Base-by-base conservation (phyloP, 2,113 vertebrate genomes). In the Myrmophylax atrothorax region DNA sequence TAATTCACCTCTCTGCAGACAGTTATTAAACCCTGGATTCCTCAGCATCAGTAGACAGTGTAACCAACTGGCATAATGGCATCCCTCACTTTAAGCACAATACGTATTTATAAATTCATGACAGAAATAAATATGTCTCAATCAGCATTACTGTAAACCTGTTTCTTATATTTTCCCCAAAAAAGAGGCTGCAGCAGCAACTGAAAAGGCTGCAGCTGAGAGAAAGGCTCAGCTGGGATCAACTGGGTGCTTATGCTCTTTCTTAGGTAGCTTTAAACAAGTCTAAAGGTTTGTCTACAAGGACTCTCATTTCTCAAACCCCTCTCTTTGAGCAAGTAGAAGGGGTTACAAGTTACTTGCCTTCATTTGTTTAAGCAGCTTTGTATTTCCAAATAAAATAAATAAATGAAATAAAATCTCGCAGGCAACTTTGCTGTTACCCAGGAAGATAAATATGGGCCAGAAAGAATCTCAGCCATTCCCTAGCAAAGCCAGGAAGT, bases 41-140 rank as follows among this genome's bases (percentile, higher is more conserved):
- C 47, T 69, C 76, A 44, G 64, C 18, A 62, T 29, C 50, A 81
- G 18, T 4, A 69, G 28, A 24, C 42, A 42, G 31, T 9, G 18
- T 6, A 86, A 26, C 14, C 29, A 58, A 0, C 0, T 12, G 19
- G 22, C 9, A 44, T 28, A 67, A 82, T 2, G n/a, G 12, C 18
- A 3, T 5, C 29, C 25, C 31, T 66, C 50, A 62, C 46, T 50
- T 82, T 16, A 76, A 46, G 23, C 18, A 80, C 13, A 12, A 42
- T 0, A 55, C 1, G 1, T 22, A 72, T 38, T 52, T 68, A 52
- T 12, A 60, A 84, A 47, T 55, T 77, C 31, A 50, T 5, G 25
- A 49, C 35, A 83, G 12, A 86, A 89, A 79, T 28, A 50, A 76
- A 46, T 5, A 17, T 2, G 6, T 35, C 66, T 28, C 50, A 60